Conservation (phyloP, 2,113 vertebrate species). For the Ancistrus triradiatus region DNA sequence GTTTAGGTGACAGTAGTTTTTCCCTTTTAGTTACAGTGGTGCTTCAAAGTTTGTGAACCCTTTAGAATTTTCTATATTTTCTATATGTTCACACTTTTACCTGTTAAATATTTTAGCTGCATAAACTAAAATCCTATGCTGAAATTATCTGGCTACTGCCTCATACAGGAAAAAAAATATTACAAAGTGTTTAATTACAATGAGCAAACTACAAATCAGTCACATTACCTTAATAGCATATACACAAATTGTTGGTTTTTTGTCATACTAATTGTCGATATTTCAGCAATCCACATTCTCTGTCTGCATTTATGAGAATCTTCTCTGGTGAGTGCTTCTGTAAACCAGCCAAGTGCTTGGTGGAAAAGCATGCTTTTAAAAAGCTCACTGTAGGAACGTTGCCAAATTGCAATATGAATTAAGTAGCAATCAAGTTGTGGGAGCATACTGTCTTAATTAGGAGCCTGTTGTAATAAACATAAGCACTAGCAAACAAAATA, state of each 20-base stretch:
- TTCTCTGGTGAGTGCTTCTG: constrained; percentile 31
- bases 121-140: too few relatives aligned
- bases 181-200: too few relatives aligned
- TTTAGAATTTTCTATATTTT: too few relatives aligned
- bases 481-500: constrained; percentile 33
- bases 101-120: too few relatives aligned
- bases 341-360: constrained; percentile 40
- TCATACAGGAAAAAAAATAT: too few relatives aligned
- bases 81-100: too few relatives aligned
- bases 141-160: too few relatives aligned
- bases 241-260: neutral
- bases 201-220: neutral
- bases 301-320: constrained; percentile 29
- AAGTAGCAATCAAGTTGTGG: constrained; percentile 43
- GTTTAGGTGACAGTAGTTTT: too few relatives aligned
- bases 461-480: constrained; percentile 33
- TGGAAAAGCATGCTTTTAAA: constrained; percentile 38
- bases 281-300: constrained; percentile 30
- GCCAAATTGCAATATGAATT: constrained; percentile 41
- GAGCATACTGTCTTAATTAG: constrained; percentile 41
- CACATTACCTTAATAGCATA: neutral
- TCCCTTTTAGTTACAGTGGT: too few relatives aligned
- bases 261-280: constrained; percentile 6
- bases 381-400: constrained; percentile 34
- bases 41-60: too few relatives aligned